Conservation (phyloP, 2,888 invertebrate species). For the Geophilus truncorum region DNA sequence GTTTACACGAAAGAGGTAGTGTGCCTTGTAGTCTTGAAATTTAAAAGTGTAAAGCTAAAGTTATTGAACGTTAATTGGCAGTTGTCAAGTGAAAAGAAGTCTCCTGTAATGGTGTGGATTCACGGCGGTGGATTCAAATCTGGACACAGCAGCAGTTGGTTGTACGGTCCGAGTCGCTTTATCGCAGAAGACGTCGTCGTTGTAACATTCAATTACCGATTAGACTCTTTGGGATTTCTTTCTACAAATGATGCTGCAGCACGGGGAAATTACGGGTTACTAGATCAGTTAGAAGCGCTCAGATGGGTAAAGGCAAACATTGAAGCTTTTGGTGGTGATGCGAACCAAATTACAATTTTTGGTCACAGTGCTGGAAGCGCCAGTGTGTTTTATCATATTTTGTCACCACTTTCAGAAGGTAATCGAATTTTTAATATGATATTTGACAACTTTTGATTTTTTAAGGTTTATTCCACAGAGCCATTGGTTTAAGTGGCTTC, state of each 20-base stretch:
- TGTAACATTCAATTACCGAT: slow-evolving; percentile 7
- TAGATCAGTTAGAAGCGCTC: neutral
- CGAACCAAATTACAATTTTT: neutral
- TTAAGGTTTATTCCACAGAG: slow-evolving; percentile 18
- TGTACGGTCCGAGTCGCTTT: neutral
- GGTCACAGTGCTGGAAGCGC: neutral
- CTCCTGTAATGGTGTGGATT: slow-evolving; percentile 7
- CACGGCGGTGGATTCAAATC: neutral
- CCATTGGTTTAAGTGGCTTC: neutral
- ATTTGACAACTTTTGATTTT: neutral
- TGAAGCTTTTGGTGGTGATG: neutral
- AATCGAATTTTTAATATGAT: too few species aligned
- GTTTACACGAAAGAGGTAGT: neutral
- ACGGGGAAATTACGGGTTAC: neutral
- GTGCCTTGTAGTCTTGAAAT: neutral
- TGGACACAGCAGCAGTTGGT: neutral
- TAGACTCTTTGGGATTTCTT: neutral
- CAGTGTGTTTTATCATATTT: neutral
- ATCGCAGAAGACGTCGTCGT: neutral
- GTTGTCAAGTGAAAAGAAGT: neutral
- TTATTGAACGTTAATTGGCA: too few species aligned
- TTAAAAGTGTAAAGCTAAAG: too few species aligned
- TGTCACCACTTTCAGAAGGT: slow-evolving; percentile 4
- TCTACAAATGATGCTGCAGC: neutral
- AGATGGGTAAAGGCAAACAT: slow-evolving; percentile 9